Evolutionary conservation across 2,113 vertebrate species (phyloP).

Genomic region (Menura novaehollandiae): DNA sequence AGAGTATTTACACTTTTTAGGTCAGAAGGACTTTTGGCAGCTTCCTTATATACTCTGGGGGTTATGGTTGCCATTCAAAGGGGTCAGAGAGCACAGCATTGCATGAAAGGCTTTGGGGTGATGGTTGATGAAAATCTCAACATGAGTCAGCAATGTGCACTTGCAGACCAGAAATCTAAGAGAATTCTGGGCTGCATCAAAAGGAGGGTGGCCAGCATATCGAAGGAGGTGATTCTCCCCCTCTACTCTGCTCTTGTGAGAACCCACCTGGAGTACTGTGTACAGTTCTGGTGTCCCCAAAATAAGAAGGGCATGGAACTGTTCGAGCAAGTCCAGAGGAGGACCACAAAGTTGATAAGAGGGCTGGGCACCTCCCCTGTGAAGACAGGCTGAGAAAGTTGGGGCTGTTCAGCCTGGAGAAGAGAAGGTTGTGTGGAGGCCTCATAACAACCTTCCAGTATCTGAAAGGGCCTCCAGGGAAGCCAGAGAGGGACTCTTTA

Average conservation of each 20-base stretch:
- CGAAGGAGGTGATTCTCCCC: neutral
- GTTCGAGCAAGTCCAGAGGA: neutral
- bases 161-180: neutral
- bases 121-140: neutral
- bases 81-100: neutral
- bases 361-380: neutral
- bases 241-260: neutral
- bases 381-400: neutral
- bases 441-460: neutral
- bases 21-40: neutral
- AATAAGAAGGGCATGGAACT: neutral
- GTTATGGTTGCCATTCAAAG: neutral
- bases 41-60: neutral
- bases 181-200: neutral
- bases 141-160: neutral
- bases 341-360: neutral
- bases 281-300: neutral
- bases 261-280: neutral
- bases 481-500: neutral
- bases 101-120: neutral
- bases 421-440: neutral
- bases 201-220: neutral
- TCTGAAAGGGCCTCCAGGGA: neutral
- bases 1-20: neutral
- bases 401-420: neutral